Evolutionary conservation across 1,140 invertebrate species (phyloP).

Genomic region (Babylonia areolata): DNA sequence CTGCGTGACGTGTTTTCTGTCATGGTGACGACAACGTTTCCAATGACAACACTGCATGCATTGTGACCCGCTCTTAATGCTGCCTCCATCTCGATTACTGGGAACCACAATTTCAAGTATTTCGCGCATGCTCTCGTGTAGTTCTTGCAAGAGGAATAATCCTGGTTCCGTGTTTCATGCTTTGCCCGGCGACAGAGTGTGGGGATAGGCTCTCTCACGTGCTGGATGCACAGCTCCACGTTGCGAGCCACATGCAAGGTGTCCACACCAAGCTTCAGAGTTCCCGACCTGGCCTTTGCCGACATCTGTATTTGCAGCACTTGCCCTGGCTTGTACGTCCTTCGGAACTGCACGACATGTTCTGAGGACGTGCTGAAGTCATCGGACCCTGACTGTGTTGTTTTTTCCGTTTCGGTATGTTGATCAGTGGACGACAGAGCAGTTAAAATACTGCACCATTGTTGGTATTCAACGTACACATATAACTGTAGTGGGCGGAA

Average conservation of each 20-base stretch:
- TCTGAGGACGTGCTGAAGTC: not conserved
- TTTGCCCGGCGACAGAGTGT: constrained; percentile 48
- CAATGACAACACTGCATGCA: constrained; percentile 46
- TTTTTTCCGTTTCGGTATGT: not conserved
- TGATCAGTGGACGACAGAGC: not conserved
- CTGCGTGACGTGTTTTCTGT: not conserved
- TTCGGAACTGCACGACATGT: constrained; percentile 13
- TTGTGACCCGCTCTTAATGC: constrained; percentile 46
- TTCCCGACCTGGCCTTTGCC: constrained; percentile 46
- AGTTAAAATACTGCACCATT: constrained; percentile 14
- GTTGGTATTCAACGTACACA: not conserved
- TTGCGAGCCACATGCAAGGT: constrained; percentile 58
- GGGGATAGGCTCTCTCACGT: constrained; percentile 53
- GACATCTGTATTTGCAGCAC: constrained; percentile 61
- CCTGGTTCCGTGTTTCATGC: constrained; percentile 31
- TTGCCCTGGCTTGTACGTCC: constrained; percentile 33
- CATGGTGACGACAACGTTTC: constrained; percentile 60
- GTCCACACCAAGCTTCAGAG: constrained; percentile 59
- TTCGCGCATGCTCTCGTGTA: constrained; percentile 32
- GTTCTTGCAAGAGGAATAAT: constrained; percentile 41
- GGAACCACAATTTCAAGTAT: constrained; percentile 61
- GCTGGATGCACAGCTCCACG: constrained; percentile 63
- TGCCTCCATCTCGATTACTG: constrained; percentile 66
- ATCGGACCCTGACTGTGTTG: not conserved
- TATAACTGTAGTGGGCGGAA: constrained; percentile 27